Percentiles rank a stretch among this genome's conserved stretches.
Evolutionary conservation across 2,113 vertebrate species (phyloP).

Genomic region (Turnix velox): DNA sequence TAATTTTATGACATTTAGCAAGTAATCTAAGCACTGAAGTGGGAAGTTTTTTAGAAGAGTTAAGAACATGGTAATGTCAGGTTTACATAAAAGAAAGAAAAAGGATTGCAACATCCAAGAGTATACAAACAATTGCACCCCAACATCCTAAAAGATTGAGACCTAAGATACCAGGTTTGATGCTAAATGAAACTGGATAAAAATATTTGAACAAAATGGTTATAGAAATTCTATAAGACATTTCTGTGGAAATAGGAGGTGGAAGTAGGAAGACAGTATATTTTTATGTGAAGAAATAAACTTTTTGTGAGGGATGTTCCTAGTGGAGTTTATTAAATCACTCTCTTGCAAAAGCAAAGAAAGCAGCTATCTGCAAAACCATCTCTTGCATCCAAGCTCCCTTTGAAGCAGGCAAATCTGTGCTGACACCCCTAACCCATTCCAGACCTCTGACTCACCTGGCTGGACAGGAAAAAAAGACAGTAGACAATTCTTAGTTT

Average conservation of each 20-base stretch:
- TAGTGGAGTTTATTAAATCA: not conserved
- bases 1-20: constrained; percentile 53
- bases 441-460: not conserved
- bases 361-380: not conserved
- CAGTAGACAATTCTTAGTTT: not conserved
- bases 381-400: not conserved
- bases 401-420: no score
- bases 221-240: not conserved
- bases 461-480: not conserved
- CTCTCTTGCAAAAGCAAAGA: not conserved
- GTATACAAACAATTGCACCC: not conserved
- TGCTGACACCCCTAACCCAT: not conserved
- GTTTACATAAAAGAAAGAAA: not conserved
- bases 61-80: not conserved
- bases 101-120: not conserved
- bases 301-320: not conserved
- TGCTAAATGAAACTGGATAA: not conserved
- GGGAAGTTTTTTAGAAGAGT: not conserved
- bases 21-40: not conserved
- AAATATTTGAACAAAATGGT: not conserved
- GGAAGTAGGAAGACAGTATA: not conserved
- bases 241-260: not conserved
- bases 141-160: not conserved
- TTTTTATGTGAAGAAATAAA: not conserved
- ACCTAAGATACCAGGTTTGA: not conserved